Evolutionary conservation across 1,140 invertebrate species (phyloP).

Genomic region (Drosophila suzukii): DNA sequence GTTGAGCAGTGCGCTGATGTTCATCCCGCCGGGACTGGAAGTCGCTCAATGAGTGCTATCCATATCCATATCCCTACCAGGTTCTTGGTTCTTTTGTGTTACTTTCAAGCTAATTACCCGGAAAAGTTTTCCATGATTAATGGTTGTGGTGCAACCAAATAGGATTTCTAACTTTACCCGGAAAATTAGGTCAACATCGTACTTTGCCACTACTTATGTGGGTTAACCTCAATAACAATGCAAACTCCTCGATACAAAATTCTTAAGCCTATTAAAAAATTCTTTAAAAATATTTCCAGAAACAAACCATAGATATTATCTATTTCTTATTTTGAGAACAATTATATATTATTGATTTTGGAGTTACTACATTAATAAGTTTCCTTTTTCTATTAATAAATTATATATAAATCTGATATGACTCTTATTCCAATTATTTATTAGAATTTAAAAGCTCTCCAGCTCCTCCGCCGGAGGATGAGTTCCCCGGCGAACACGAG

Average conservation of each 20-base stretch:
- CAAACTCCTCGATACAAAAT: too few relatives aligned
- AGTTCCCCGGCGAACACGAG: conserved; percentile 35
- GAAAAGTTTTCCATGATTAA: neutral
- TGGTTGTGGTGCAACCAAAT: neutral
- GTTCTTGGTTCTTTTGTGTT: neutral
- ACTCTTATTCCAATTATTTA: neutral
- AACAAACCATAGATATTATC: too few relatives aligned
- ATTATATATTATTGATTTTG: too few relatives aligned
- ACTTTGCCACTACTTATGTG: neutral
- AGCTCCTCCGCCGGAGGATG: conserved; percentile 2
- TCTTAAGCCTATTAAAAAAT: too few relatives aligned
- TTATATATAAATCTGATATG: too few relatives aligned
- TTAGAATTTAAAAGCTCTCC: too few relatives aligned
- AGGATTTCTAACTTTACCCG: neutral
- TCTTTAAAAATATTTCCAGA: too few relatives aligned
- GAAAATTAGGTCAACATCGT: neutral
- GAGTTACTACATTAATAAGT: too few relatives aligned
- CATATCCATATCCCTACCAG: neutral
- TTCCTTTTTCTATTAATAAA: too few relatives aligned
- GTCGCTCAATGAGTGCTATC: neutral
- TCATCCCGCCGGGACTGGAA: conserved; percentile 39
- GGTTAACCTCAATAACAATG: neutral
- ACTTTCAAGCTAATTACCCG: conserved; percentile 2
- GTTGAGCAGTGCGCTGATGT: conserved; percentile 50
- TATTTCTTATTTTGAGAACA: too few relatives aligned